Percentiles rank a stretch among this genome's conserved stretches.
phyloP scores from a whole-genome alignment of 2,888 invertebrate species.

The Platypus cylindrus region DNA sequence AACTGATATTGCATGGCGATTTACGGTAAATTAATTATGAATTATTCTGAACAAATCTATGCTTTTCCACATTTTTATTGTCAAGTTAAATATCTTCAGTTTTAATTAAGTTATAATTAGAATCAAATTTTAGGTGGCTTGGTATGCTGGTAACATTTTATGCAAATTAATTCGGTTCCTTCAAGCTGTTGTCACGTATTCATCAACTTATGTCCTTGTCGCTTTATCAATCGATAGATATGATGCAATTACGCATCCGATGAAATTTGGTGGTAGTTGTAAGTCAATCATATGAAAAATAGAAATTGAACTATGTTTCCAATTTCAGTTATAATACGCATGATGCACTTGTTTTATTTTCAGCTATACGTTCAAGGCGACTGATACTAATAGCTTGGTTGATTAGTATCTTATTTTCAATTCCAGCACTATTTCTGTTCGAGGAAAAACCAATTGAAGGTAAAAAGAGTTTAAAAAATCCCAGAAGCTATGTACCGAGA shows the following conservation, averaged over 20 bases:
- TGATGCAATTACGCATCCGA: slow-evolving; percentile 85
- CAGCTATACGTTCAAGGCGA: slow-evolving; percentile 71
- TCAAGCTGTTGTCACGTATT: slow-evolving; percentile 76
- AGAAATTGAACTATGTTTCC: no score
- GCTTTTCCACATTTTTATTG: no score
- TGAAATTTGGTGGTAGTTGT: slow-evolving; percentile 90
- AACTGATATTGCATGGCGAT: slow-evolving; percentile 77
- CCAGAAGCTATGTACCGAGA: no score
- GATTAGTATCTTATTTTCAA: slow-evolving; percentile 64
- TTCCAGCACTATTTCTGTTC: slow-evolving; percentile 66
- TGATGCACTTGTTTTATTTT: no score
- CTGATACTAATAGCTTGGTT: slow-evolving; percentile 73
- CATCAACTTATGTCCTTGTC: slow-evolving; percentile 81
- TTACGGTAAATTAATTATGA: slow-evolving; percentile 51
- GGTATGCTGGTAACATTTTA: slow-evolving; percentile 75
- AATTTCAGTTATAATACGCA: no score
- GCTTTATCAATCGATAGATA: slow-evolving; percentile 84
- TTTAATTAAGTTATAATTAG: no score
- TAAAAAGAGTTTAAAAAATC: no score
- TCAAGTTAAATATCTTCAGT: no score
- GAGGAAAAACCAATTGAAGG: slow-evolving; percentile 65
- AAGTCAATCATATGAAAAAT: no score
- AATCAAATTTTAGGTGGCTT: slow-evolving; percentile 30
- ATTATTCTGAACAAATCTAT: no score
- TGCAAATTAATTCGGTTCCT: slow-evolving; percentile 74